Evolutionary conservation across 2,888 invertebrate genomes (phyloP).

Genomic region (Copidosoma aretas): DNA sequence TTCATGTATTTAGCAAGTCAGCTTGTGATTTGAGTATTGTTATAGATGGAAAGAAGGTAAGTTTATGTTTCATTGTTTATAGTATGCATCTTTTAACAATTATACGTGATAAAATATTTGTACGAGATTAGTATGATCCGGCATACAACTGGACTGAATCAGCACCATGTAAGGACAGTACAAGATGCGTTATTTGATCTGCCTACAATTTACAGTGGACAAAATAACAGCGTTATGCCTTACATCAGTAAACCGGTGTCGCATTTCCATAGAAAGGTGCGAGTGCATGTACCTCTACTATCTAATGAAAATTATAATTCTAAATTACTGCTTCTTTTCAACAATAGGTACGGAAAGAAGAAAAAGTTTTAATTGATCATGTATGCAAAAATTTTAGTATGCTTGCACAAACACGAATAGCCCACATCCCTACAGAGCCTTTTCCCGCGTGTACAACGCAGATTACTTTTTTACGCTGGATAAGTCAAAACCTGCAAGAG

Average conservation of each 20-base stretch:
- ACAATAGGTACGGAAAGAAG: too few species aligned
- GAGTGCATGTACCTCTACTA: too few species aligned
- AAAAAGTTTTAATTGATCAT: too few species aligned
- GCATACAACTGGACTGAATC: conserved; percentile 71
- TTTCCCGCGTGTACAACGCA: too few species aligned
- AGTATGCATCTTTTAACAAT: too few species aligned
- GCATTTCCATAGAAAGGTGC: conserved; percentile 65
- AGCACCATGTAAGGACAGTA: conserved; percentile 80
- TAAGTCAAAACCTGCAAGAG: too few species aligned
- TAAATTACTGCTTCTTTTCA: too few species aligned
- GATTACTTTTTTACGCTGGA: too few species aligned
- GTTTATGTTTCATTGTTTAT: neutral
- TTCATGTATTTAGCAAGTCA: conserved; percentile 76
- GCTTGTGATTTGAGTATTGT: conserved; percentile 74
- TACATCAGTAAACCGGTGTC: conserved; percentile 72
- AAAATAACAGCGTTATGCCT: conserved; percentile 74
- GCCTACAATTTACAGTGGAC: conserved; percentile 77
- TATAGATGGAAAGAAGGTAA: conserved; percentile 68
- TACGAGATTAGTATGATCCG: conserved; percentile 55
- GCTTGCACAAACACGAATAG: conserved; percentile 64
- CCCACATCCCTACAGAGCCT: conserved; percentile 74
- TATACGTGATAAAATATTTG: too few species aligned
- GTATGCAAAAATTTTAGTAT: too few species aligned
- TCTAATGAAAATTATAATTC: too few species aligned
- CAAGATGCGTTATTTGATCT: conserved; percentile 82